Evolutionary conservation across 2,888 invertebrate genomes (phyloP), one percentile per base, ranked within the genome.

Genomic region (Smittia aterrima): DNA sequence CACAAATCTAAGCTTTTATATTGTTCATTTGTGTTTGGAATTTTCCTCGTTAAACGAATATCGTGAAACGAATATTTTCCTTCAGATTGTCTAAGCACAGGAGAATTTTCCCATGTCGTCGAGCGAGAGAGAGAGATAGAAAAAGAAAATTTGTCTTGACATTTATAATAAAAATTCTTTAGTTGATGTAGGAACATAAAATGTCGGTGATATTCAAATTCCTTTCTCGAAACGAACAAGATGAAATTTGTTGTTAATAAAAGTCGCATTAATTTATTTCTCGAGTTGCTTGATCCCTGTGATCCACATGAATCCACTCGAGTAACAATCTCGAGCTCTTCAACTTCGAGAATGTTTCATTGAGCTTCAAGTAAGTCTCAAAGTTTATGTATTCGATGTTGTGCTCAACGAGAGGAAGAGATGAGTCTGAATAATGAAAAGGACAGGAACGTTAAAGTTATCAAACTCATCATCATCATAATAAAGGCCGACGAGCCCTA

Each of bases 121-220:
- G 47, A 47, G 38, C 6, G 38, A n/a, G n/a, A n/a, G n/a, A n/a
- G n/a, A n/a, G n/a, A n/a, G n/a, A n/a, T 38, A 38, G 11, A 38
- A 38, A 38, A 7, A 7, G 4, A 4, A 38, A 38, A 11, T 38
- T 38, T 38, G 47, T 47, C 47, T n/a, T 11, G 11, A 16, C 11
- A 47, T 47, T n/a, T 47, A 22, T 58, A 22, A 58, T 58, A 18
- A 58, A 58, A 58, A 58, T 58, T 58, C 58, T 22, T 22, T 58
- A 18, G 58, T 58, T 58, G 58, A 58, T 58, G 22, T 22, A 22
- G 18, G 18, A 58, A 58, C 58, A 58, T 58, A 22, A n/a, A 58
- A 58, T 47, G 47, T 47, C 58, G 58, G 9, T 47, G 20, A 22
- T 58, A 20, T 58, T 58, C 20, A 22, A 58, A 58, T 58, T 58